Conservation (phyloP, 2,113 vertebrate genomes). For the Condylura cristata region DNA sequence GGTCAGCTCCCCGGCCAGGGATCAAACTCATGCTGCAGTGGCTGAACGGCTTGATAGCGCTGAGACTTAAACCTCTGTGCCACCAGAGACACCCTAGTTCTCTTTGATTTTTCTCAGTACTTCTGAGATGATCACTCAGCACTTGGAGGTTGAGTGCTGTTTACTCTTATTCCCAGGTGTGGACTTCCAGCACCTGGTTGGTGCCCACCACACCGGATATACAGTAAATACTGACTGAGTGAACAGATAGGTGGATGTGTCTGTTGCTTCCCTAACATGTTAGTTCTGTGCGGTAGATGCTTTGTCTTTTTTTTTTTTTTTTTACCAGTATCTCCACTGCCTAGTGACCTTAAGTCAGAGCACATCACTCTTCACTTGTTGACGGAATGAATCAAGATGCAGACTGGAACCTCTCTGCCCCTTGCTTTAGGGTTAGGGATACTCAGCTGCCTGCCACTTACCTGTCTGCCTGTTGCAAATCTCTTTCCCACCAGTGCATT, state of each 20-base stretch:
- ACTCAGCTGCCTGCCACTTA: neutral
- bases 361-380: neutral
- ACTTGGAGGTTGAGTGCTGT: neutral
- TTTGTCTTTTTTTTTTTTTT: neutral
- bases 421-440: neutral
- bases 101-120: neutral
- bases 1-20: no score
- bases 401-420: neutral
- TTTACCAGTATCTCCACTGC: neutral
- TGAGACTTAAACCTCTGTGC: no score
- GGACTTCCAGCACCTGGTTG: neutral
- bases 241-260: neutral
- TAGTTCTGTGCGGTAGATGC: neutral
- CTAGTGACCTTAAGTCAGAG: neutral
- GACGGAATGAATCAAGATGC: neutral
- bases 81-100: no score
- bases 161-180: slow-evolving; percentile 9
- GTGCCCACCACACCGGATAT: neutral
- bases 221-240: slow-evolving; percentile 1
- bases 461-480: neutral
- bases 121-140: neutral
- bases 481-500: neutral
- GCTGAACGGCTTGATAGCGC: no score
- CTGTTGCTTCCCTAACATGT: slow-evolving; percentile 10
- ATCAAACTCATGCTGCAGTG: no score